These are phyloP conservation scores for Chlorodrepanis virens DNA, from an alignment of 2,113 vertebrate genomes.

Conservation along the genomic window DNA sequence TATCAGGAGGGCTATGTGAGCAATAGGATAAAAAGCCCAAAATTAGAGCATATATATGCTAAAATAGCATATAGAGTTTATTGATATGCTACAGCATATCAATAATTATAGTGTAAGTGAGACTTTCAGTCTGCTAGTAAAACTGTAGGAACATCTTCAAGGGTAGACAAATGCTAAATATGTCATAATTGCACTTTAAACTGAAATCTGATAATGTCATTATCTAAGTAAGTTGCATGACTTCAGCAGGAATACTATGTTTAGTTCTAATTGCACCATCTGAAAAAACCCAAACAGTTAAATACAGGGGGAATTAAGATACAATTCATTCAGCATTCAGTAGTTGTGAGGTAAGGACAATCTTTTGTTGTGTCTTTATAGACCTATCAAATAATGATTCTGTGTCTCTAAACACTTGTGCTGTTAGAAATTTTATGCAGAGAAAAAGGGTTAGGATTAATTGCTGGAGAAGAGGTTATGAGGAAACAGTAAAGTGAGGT, in stretches of 20 bases:
- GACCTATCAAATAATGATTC: neutral
- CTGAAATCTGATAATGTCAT: slow-evolving; percentile 60
- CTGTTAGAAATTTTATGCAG: neutral
- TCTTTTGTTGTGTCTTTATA: neutral
- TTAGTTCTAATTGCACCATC: neutral
- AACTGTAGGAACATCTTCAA: neutral
- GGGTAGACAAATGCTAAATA: slow-evolving; percentile 45
- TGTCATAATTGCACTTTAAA: slow-evolving; percentile 53
- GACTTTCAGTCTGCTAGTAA: neutral
- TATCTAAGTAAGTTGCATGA: slow-evolving; percentile 48
- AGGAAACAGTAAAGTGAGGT: neutral
- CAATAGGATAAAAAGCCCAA: neutral
- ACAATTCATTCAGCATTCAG: neutral
- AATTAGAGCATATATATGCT: neutral
- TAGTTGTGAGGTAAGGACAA: slow-evolving; percentile 19
- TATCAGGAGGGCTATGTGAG: neutral
- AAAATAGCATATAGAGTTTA: neutral
- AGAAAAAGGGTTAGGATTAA: neutral
- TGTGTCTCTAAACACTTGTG: neutral
- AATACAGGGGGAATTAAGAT: neutral
- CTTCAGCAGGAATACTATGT: slow-evolving; percentile 52
- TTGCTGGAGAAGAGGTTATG: neutral
- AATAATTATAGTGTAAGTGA: neutral
- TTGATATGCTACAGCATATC: neutral
- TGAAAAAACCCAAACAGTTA: neutral